Evolutionary conservation across 2,113 vertebrate species (phyloP), one percentile per base, ranked within the genome.

Genomic region (Zosterops lateralis): DNA sequence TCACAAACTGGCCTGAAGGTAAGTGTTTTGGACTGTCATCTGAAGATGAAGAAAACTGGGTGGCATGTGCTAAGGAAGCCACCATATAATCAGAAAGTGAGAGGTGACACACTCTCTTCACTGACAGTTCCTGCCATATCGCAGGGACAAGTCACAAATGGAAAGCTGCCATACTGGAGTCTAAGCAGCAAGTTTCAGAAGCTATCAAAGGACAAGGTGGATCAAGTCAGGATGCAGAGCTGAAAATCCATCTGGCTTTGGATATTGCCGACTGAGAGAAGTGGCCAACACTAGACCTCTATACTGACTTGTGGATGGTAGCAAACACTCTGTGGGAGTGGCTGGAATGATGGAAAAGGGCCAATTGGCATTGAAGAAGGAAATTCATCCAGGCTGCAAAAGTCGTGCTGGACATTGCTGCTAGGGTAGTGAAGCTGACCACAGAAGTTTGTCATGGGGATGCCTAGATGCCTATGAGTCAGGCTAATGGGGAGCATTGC

Each of bases 261-360:
- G 38, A 62, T 53, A 21, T 21, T 38, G 32, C 32, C 0, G 0
- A 7, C 1, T 36, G 32, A 53, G 26, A 45, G 38, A 72, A 72
- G 47, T 61, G 66, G 56, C 38, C 20, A 53, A 45, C 11, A 44
- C 17, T 45, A 8, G 14, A 53, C 21, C 38, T 62, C 47, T 31
- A 1, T 32, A 45, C 26, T 72, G 47, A 83, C 38, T 71, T 72
- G 32, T 62, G 21, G 17, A 45, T 38, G 48, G 32, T 38, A 72
- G 32, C 38, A 72, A 45, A 36, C 17, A 45, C 14, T 62, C 25
- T 14, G 31, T 31, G 26, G 8, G 8, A 20, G 17, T 31, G 26
- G 38, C 17, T 72, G 48, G 32, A 53, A 62, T 21, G 26, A 62
- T 36, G 14, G 28, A 36, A 62, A 36, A 36, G 53, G 67, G 21